phyloP scores from a whole-genome alignment of 2,113 vertebrate species.

The Brachionichthys hirsutus region DNA sequence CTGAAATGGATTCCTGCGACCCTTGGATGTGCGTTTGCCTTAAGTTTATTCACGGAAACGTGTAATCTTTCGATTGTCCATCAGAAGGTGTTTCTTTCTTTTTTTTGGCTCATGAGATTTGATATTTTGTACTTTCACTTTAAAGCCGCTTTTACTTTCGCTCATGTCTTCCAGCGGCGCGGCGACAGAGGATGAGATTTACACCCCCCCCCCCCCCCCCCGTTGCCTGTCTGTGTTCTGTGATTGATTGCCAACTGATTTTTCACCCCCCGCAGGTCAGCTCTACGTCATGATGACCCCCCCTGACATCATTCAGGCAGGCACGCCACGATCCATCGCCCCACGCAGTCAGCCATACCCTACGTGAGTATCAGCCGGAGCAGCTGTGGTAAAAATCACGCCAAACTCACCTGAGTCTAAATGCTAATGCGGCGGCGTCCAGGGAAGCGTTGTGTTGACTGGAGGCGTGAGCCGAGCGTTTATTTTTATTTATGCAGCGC shows the following conservation, averaged over 20 bases:
- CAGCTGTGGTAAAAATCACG: not conserved
- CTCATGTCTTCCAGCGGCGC: not conserved
- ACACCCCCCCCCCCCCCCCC: not conserved
- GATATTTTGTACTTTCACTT: too few relatives aligned
- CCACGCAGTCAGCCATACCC: conserved; percentile 85
- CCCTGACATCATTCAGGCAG: conserved; percentile 85
- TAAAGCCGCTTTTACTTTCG: too few relatives aligned
- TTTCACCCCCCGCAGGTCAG: conserved; percentile 75
- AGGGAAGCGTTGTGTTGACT: not conserved
- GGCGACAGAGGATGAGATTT: not conserved
- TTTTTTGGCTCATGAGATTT: too few relatives aligned
- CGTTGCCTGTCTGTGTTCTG: not conserved
- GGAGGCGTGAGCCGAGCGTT: not conserved
- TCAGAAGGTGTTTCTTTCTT: too few relatives aligned
- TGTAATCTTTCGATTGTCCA: too few relatives aligned
- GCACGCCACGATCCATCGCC: conserved; percentile 81
- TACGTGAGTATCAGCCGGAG: conserved; percentile 75
- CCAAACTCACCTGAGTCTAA: conserved; percentile 16
- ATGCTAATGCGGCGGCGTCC: conserved; percentile 9
- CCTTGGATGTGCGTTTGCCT: too few relatives aligned
- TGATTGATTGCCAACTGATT: conserved; percentile 1
- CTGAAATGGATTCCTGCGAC: too few relatives aligned
- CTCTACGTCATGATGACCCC: conserved; percentile 94
- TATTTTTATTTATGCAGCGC: not conserved
- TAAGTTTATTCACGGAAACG: too few relatives aligned